Percentiles rank a stretch among this genome's conserved stretches.
Conservation (phyloP, 2,797 vertebrate species). For the Scolopax rusticola region DNA sequence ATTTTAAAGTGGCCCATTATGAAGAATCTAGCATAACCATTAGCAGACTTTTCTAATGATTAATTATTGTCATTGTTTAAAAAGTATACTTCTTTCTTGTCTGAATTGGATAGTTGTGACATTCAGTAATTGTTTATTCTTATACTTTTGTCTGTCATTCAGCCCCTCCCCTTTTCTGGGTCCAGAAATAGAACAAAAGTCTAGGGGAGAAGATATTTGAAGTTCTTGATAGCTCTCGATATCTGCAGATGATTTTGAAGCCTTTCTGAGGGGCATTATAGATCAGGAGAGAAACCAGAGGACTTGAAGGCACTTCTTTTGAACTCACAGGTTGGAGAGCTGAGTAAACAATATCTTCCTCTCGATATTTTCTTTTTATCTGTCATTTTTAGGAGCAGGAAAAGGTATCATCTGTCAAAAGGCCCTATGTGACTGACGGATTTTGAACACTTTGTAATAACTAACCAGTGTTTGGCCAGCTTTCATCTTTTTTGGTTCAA, state of each 20-base stretch:
- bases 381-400: background rate
- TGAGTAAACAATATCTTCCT: background rate
- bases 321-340: background rate
- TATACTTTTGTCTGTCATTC: background rate
- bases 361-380: background rate
- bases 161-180: background rate
- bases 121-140: background rate
- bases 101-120: background rate
- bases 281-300: background rate
- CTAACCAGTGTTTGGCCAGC: background rate
- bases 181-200: background rate
- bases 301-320: background rate
- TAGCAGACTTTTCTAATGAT: background rate
- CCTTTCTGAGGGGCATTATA: background rate
- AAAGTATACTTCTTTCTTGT: background rate
- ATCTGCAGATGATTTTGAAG: background rate
- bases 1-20: background rate
- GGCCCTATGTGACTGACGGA: background rate
- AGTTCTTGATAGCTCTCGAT: background rate
- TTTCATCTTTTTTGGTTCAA: background rate
- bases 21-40: background rate
- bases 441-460: conserved; percentile 2
- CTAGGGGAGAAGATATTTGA: background rate
- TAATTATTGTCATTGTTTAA: background rate
- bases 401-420: background rate